Evolutionary conservation across 2,797 vertebrate species (phyloP), one percentile per base, ranked within the genome.

Genomic region (Spinibarbus caldwelli): DNA sequence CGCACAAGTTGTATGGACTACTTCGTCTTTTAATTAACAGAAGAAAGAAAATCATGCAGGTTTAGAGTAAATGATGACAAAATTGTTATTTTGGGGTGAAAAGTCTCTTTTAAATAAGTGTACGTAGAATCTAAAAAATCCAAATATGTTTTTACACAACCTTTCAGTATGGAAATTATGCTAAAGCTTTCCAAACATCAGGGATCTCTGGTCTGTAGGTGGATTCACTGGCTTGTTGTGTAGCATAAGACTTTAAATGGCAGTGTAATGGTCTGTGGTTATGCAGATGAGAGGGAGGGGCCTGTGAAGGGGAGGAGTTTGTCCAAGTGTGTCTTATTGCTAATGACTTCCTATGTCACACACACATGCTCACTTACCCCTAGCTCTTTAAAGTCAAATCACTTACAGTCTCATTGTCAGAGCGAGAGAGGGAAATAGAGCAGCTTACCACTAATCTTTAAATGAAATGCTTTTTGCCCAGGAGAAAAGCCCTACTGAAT

Each of bases 391-490:
- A 87, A 86, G 82, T 80, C 78, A 89, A 86, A 89, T 86, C 77
- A 78, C 67, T 88, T 90, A 70, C 72, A 82, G 86, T 79, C 78
- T 62, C 76, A 87, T 82, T 85, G 86, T 73, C 66, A 73, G 47
- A 66, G 64, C 15, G 70, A 83, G 76, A 70, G 45, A 71, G 67
- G 43, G 34, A 84, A 86, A 85, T 81, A 85, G 84, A 86, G 80
- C 87, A 81, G 77, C 76, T 87, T 81, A 89, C 72, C 14, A 54
- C 80, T 88, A 89, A 89, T 87, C 83, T 88, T 89, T 88, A 89
- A 90, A 89, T 87, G 71, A 86, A 90, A 86, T 86, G 64, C 82
- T 66, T 82, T 80, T 78, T 73, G 52, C 78, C 78, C 77, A 73
- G 78, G 78, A 85, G 83, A 85, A 72, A 80, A 85, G 68, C 85